phyloP scores from a whole-genome alignment of 1,140 invertebrate species.

The Euwallacea similis region DNA sequence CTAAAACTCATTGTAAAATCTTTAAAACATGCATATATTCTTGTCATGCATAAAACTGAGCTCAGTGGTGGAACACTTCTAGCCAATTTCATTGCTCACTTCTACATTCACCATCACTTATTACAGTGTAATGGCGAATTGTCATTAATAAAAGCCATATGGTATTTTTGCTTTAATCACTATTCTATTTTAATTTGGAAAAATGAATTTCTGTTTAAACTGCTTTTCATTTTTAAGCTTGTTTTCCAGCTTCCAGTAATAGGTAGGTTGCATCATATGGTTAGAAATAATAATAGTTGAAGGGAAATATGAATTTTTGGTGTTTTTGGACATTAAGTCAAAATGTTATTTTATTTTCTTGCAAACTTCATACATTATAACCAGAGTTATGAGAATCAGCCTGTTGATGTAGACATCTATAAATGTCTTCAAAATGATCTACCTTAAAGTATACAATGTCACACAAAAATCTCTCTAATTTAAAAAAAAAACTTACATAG shows the following conservation, averaged over 20 bases:
- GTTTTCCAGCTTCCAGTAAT: conserved; percentile 2
- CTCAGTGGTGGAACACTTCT: conserved; percentile 22
- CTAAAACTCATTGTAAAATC: neutral
- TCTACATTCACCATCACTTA: conserved; percentile 50
- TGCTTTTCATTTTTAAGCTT: neutral
- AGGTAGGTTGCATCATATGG: conserved; percentile 19
- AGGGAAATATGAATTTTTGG: too few relatives aligned
- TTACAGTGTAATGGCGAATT: conserved; percentile 34
- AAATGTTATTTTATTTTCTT: too few relatives aligned
- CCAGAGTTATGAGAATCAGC: too few relatives aligned
- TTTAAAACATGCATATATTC: neutral
- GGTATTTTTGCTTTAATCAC: conserved; percentile 25
- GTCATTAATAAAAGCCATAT: conserved; percentile 45
- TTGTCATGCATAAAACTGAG: neutral
- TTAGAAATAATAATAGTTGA: neutral
- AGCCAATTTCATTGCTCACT: conserved; percentile 1
- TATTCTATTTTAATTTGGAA: neutral
- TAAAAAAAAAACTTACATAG: too few relatives aligned
- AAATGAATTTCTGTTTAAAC: too few relatives aligned
- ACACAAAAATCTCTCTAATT: too few relatives aligned
- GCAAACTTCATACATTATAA: too few relatives aligned
- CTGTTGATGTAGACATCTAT: too few relatives aligned
- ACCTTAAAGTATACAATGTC: too few relatives aligned
- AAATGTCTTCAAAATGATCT: too few relatives aligned
- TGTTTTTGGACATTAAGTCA: too few relatives aligned